Evolutionary conservation across 2,797 vertebrate genomes (phyloP).

Genomic region (Odontamblyopus rebecca): DNA sequence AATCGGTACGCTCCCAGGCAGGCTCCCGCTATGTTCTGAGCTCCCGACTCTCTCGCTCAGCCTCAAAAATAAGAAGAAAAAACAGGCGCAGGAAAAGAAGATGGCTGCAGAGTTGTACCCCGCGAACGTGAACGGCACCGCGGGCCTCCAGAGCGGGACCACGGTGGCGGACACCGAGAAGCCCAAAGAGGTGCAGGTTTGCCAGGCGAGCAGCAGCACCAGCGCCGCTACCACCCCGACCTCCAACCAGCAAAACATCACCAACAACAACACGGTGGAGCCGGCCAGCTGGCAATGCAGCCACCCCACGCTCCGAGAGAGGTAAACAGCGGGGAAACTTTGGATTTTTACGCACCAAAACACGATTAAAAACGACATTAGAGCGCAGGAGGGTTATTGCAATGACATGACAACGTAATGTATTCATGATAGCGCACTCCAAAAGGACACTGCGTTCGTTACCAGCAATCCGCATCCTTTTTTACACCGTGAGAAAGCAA

Average conservation of each 20-base stretch:
- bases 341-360: neutral
- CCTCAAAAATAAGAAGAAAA: neutral
- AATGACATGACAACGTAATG: neutral
- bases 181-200: constrained; percentile 78
- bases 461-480: neutral
- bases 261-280: constrained; percentile 88
- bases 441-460: neutral
- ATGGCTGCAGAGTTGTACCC: constrained; percentile 94
- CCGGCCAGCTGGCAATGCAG: constrained; percentile 87
- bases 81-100: constrained; percentile 72
- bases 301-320: constrained; percentile 92
- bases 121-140: constrained; percentile 70
- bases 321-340: constrained; percentile 69
- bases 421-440: neutral
- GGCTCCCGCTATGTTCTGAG: constrained; percentile 83
- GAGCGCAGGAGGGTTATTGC: neutral
- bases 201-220: constrained; percentile 61
- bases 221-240: constrained; percentile 72
- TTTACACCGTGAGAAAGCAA: neutral
- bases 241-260: constrained; percentile 83
- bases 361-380: neutral
- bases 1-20: constrained; percentile 75
- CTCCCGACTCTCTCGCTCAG: constrained; percentile 81
- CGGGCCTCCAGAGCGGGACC: constrained; percentile 76
- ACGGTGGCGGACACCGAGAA: constrained; percentile 79